A percentile compares a stretch with the other conserved stretches of the same genome.
These are phyloP conservation scores for Lasioglossum malachurum DNA, from an alignment of 2,888 invertebrate genomes.

Conservation along the genomic window DNA sequence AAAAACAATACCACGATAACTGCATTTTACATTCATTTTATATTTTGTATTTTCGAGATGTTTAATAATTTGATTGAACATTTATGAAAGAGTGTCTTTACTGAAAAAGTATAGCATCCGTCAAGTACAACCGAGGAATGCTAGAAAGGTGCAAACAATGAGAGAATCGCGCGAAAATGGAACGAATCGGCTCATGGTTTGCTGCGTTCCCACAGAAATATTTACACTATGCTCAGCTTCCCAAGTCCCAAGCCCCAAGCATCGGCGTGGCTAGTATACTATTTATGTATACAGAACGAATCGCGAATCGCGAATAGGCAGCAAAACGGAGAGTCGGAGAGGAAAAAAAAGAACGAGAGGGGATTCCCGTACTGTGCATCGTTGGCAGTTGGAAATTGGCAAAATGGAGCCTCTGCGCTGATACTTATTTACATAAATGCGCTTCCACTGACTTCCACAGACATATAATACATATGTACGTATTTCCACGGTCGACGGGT, in stretches of 20 bases:
- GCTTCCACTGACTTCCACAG: not conserved
- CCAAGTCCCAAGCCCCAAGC: no score
- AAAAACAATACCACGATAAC: not conserved
- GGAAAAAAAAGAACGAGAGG: not conserved
- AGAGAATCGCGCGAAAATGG: not conserved
- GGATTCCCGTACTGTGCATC: not conserved
- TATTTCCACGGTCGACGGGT: not conserved
- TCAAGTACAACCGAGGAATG: not conserved
- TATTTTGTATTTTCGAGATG: not conserved
- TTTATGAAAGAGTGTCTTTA: not conserved
- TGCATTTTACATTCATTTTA: not conserved
- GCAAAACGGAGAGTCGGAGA: not conserved
- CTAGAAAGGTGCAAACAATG: not conserved
- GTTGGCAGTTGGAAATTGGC: not conserved
- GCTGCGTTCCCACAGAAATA: not conserved
- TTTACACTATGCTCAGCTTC: not conserved
- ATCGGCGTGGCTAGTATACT: not conserved
- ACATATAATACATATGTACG: not conserved
- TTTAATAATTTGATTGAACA: not conserved
- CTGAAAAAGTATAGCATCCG: not conserved
- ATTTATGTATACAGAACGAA: constrained; percentile 20
- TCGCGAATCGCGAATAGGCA: constrained; percentile 1
- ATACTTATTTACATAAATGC: not conserved
- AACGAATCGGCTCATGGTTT: not conserved
- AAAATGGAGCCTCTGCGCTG: not conserved